Evolutionary conservation across 1,140 invertebrate genomes (phyloP).

Genomic region (Paraescarpia echinospica): DNA sequence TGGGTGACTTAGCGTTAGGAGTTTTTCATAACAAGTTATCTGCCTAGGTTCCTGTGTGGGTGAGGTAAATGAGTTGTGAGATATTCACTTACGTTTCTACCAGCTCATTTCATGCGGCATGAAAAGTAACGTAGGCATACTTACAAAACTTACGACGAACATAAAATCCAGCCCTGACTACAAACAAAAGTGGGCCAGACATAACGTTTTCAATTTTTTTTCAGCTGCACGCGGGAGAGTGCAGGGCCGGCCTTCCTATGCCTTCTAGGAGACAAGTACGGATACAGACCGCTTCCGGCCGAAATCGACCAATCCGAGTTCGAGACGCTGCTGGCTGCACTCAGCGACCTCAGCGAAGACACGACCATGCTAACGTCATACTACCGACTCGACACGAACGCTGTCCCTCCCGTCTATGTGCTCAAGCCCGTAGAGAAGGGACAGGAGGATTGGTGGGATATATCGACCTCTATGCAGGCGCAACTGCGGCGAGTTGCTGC

Average conservation of each 20-base stretch:
- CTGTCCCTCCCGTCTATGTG: not conserved
- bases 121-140: too few relatives aligned
- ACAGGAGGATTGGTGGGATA: constrained; percentile 19
- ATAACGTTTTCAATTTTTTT: not conserved
- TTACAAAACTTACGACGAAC: not conserved
- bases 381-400: constrained; percentile 16
- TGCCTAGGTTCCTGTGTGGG: too few relatives aligned
- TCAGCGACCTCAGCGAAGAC: not conserved
- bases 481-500: not conserved
- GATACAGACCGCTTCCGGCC: constrained; percentile 16
- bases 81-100: too few relatives aligned
- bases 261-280: constrained; percentile 20
- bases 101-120: too few relatives aligned
- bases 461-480: not conserved
- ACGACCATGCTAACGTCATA: not conserved
- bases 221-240: constrained; percentile 20
- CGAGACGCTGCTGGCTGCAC: not conserved
- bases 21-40: too few relatives aligned
- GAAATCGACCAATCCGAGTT: constrained; percentile 17
- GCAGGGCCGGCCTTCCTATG: constrained; percentile 22
- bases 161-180: not conserved
- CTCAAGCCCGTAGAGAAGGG: constrained; percentile 9
- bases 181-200: not conserved
- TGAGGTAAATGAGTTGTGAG: too few relatives aligned
- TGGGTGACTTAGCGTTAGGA: too few relatives aligned